Conservation (phyloP, 2,797 vertebrate genomes). For the Pseudomugil gertrudae region DNA sequence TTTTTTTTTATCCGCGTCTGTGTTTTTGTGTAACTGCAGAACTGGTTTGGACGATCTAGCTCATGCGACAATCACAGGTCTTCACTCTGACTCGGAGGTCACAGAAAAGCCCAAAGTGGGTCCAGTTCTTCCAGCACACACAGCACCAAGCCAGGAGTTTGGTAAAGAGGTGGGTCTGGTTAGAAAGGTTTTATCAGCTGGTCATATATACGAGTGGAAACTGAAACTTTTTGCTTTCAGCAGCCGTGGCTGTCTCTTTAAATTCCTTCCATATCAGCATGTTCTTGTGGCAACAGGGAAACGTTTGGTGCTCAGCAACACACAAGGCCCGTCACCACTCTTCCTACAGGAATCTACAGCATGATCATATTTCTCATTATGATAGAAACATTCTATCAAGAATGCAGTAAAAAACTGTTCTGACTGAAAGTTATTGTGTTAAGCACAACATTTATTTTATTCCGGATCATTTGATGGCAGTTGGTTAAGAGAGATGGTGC, state of each 20-base stretch:
- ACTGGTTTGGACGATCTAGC: constrained; percentile 54
- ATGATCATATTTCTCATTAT: not conserved
- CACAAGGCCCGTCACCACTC: not conserved
- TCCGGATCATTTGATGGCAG: not conserved
- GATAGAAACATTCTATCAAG: too few species aligned
- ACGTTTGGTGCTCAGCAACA: not conserved
- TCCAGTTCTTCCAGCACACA: constrained; percentile 71
- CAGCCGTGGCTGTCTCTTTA: not conserved
- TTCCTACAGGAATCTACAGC: not conserved
- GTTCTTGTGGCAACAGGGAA: not conserved
- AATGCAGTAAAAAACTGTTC: not conserved
- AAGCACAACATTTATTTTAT: not conserved
- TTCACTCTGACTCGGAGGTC: constrained; percentile 51
- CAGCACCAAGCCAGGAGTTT: constrained; percentile 78
- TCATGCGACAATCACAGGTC: constrained; percentile 62
- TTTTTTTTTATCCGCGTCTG: constrained; percentile 13
- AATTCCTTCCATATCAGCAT: not conserved
- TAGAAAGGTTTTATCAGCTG: too few species aligned
- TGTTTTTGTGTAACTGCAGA: constrained; percentile 44
- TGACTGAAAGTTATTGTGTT: not conserved
- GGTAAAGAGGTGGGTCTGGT: constrained; percentile 80
- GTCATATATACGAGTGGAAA: too few species aligned
- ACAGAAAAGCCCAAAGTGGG: constrained; percentile 53
- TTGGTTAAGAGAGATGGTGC: constrained; percentile 5
- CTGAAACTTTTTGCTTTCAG: not conserved